Evolutionary conservation across 1,140 invertebrate genomes (phyloP).

Genomic region (Micrasema longulum): DNA sequence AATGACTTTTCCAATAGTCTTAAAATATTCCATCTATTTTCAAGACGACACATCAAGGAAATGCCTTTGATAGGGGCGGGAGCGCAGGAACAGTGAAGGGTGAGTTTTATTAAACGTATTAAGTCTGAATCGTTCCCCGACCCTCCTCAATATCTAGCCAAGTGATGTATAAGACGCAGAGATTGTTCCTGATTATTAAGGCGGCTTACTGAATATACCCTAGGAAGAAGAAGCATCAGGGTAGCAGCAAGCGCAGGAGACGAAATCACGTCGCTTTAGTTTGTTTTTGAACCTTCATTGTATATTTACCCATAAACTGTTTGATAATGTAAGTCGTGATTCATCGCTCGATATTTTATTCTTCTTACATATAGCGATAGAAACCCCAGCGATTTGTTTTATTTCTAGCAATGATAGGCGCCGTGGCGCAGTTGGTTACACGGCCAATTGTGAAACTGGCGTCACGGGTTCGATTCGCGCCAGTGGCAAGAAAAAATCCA

Average conservation of each 20-base stretch:
- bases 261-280: constrained; percentile 21
- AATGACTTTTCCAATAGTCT: constrained; percentile 9
- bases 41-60: constrained; percentile 44
- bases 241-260: background rate
- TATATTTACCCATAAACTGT: constrained; percentile 1
- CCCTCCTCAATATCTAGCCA: constrained; percentile 47
- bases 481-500: no score
- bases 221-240: constrained; percentile 3
- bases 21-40: constrained; percentile 33
- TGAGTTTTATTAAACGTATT: constrained; percentile 55
- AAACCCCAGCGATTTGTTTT: no score
- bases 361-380: no score
- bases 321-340: constrained; percentile 17
- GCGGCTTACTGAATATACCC: constrained; percentile 24
- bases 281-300: constrained; percentile 18
- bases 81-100: constrained; percentile 34
- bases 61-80: constrained; percentile 34
- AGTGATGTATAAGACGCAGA: constrained; percentile 52
- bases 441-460: no score
- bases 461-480: no score
- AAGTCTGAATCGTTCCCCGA: constrained; percentile 49
- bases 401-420: no score
- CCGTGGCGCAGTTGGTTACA: no score
- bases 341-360: no score
- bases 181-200: constrained; percentile 52